Evolutionary conservation across 2,797 vertebrate species (phyloP).

Genomic region (Eurystomus glaucurus): DNA sequence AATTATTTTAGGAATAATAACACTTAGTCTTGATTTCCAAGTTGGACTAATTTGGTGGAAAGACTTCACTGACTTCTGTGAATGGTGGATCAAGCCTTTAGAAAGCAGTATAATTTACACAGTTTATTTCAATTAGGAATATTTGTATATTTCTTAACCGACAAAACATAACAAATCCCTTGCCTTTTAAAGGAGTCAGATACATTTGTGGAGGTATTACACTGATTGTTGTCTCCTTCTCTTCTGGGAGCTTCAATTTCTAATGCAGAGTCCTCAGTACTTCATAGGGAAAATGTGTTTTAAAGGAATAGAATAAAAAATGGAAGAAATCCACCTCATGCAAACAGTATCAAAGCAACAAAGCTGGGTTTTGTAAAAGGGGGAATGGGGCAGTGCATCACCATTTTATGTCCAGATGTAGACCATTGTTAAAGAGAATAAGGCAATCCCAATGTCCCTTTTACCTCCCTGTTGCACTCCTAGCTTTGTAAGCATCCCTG

Average conservation of each 20-base stretch:
- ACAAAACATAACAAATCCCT: background rate
- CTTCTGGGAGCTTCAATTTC: background rate
- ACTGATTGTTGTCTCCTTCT: background rate
- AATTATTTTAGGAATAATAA: background rate
- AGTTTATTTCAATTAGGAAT: background rate
- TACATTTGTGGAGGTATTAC: background rate
- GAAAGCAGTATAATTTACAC: background rate
- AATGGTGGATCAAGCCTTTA: background rate
- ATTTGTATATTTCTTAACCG: background rate
- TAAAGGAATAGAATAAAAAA: background rate
- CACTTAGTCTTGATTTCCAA: background rate
- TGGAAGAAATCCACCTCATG: background rate
- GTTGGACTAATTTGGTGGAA: background rate
- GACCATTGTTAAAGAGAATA: background rate
- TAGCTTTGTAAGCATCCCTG: background rate
- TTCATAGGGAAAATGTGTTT: background rate
- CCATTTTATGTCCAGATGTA: background rate
- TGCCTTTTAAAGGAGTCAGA: background rate
- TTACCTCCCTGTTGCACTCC: background rate
- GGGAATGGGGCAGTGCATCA: rapidly evolving
- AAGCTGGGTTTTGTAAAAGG: background rate
- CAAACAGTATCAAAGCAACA: background rate
- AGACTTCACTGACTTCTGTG: background rate
- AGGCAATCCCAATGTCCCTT: background rate
- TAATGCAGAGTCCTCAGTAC: background rate